phyloP scores from a whole-genome alignment of 2,888 invertebrate genomes.

The Eupithecia tripunctaria region DNA sequence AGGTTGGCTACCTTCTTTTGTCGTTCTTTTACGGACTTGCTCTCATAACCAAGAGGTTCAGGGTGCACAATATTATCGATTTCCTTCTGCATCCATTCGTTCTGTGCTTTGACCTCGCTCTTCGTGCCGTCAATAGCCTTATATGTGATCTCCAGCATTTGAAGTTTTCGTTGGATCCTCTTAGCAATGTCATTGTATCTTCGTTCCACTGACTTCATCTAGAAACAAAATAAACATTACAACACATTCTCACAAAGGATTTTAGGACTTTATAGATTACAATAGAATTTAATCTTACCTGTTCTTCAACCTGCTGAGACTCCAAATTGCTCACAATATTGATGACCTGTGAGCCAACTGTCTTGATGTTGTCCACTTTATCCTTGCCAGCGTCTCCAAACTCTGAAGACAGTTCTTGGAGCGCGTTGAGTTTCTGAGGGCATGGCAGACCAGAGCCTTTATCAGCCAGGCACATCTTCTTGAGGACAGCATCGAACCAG shows the following conservation, averaged over 20 bases:
- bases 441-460: constrained; percentile 93
- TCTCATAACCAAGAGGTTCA: constrained; percentile 89
- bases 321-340: constrained; percentile 94
- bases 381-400: constrained; percentile 90
- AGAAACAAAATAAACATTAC: constrained; percentile 48
- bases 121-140: constrained; percentile 92
- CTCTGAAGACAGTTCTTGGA: constrained; percentile 89
- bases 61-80: constrained; percentile 87
- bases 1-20: constrained; percentile 89
- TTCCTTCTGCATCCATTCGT: constrained; percentile 92
- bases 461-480: constrained; percentile 92
- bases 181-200: constrained; percentile 93
- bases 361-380: constrained; percentile 88
- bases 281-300: constrained; percentile 69
- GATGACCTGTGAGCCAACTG: constrained; percentile 88
- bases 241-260: background rate
- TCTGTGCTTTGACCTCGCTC: constrained; percentile 90
- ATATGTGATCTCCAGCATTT: constrained; percentile 92
- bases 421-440: constrained; percentile 89
- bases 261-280: background rate
- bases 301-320: constrained; percentile 95
- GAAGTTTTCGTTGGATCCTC: constrained; percentile 92
- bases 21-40: constrained; percentile 89
- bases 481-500: constrained; percentile 92
- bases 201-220: constrained; percentile 92